Percentiles rank a stretch among this genome's conserved stretches.
phyloP scores from a whole-genome alignment of 1,140 invertebrate species.

The Cherax quadricarinatus region DNA sequence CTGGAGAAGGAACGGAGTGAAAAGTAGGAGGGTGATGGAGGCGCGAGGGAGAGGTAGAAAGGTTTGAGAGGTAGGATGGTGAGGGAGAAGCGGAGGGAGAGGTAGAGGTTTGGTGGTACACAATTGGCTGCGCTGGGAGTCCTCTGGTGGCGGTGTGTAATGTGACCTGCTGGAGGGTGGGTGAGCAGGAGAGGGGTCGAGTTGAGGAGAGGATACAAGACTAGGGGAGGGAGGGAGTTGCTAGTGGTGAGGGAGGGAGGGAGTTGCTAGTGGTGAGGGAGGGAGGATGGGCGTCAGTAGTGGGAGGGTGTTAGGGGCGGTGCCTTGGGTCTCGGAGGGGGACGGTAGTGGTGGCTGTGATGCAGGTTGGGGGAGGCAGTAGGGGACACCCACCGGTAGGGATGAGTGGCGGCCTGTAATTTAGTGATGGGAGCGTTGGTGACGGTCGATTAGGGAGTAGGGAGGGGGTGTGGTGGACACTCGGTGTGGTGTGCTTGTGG shows the following conservation, averaged over 20 bases:
- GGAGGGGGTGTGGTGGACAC: background rate
- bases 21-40: background rate
- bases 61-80: background rate
- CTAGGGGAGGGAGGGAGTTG: background rate
- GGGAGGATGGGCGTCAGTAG: too few species aligned
- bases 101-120: constrained; percentile 18
- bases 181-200: background rate
- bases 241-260: background rate
- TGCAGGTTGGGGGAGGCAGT: background rate
- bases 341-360: background rate
- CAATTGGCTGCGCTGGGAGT: constrained; percentile 31
- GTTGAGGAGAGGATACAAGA: background rate
- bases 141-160: constrained; percentile 9
- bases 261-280: background rate
- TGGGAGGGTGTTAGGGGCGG: background rate
- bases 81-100: background rate
- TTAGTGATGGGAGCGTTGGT: background rate
- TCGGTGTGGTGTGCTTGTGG: background rate
- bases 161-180: background rate
- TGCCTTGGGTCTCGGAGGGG: too few species aligned
- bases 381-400: background rate
- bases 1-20: background rate
- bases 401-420: background rate
- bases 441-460: constrained; percentile 1
- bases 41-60: background rate